Evolutionary conservation across 2,888 invertebrate species (phyloP), one percentile per base, ranked within the genome.

Genomic region (Horisme vitalbata): DNA sequence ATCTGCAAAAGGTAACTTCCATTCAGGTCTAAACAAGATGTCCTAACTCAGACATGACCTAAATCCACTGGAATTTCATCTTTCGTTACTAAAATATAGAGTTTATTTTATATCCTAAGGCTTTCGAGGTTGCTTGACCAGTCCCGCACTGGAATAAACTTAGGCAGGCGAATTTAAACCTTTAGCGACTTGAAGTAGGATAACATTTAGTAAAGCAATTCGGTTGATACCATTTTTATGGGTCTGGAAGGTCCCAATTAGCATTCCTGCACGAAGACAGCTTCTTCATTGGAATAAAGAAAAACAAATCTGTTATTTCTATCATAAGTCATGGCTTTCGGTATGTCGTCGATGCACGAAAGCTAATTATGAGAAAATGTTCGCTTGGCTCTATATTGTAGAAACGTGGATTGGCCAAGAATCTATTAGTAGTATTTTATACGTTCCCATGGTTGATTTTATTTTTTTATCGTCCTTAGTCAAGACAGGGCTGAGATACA

Each of bases 21-120:
- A 68, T 71, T 70, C 68, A 69, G 68, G 71, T 73, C 67, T 64
- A 63, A 71, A 68, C 74, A 74, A 74, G 78, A 75, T 73, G 68
- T 71, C 68, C 70, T 63, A 70, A 68, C 71, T 58, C 55, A 54
- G 72, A 68, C 68, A 52, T 45, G 61, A 9, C 13, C 5, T 20
- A 3, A 12, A 31, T 9, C 51, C 18, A 45, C 30, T 27, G 23
- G 26, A 44, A 33, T 20, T 14, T 43, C 45, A 53, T 58, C 71
- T 63, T 61, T 67, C 63, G 36, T 7, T 1, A 10, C 35, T 48
- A 52, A 20, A 37, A 8, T 15, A 56, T 68, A 74, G 45, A 58
- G 71, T 57, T 58, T 39, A 52, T 53, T 63, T 68, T 66, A 30
- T 34, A 33, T 20, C 30, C 23, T 30, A 30, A 24, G 23, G 5